Base-by-base conservation (phyloP, 2,797 vertebrate genomes). In the Cossypha niveicapilla region DNA sequence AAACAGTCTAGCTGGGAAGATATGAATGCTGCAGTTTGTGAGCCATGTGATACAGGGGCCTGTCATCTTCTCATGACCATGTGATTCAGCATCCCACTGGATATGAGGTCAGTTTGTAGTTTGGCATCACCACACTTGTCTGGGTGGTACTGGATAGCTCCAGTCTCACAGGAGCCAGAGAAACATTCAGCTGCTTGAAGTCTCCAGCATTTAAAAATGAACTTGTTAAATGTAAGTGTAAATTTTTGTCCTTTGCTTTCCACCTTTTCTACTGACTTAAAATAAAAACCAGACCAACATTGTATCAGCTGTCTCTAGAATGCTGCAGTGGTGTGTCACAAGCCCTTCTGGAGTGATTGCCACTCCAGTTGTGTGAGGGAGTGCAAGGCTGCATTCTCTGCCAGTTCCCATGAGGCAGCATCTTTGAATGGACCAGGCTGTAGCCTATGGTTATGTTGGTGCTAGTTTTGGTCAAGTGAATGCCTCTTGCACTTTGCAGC, bases 11-110 rank as follows among this genome's bases (percentile, higher is more conserved):
- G 56, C 41, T 70, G 50, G 68, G 48, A 83, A 83, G 53, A 19
- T 83, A 23, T 18, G 27, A 79, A 39, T 65, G 35, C 50, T 94
- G 82, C 42, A 68, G 7, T 68, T 44, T 82, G 53, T 67, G 54
- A 75, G 15, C 51, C 3, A 0, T 51, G 17, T 86, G 77, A 67
- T 87, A 54, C 30, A 37, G 71, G n/a, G 18, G 13, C 41, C 68
- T 88, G 62, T 82, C 60, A 87, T 86, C 82, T 61, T 86, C 86
- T 70, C 61, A 30, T 83, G 85, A 70, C 68, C 19, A 27, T 76
- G 42, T 91, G 93, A 94, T 71, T 95, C 88, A 92, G 74, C 84
- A 71, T 88, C 82, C 62, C 72, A 2, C 42, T 66, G 86, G 68
- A 61, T 45, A 3, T 78, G 84, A 95, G 61, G 58, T 93, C 81